These are phyloP conservation scores for Microcebus murinus DNA, from an alignment of 2,113 vertebrate genomes.

Conservation along the genomic window DNA sequence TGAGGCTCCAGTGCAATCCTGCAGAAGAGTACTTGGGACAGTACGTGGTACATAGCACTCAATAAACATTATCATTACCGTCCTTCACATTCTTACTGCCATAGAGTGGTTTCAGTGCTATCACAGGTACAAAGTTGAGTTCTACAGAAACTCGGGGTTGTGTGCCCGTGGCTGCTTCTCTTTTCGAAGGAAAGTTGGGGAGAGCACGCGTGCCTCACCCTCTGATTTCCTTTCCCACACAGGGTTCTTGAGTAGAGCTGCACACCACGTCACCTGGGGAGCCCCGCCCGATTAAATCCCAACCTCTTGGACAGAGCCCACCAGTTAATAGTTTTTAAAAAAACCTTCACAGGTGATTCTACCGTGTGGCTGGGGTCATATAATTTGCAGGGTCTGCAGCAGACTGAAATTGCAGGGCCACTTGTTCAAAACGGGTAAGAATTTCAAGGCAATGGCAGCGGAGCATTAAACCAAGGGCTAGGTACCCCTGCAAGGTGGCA, in stretches of 20 bases:
- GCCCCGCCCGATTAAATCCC: too few relatives aligned
- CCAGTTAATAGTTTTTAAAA: neutral
- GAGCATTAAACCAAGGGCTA: neutral
- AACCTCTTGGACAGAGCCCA: neutral
- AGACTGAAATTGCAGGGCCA: neutral
- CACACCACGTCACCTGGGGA: too few relatives aligned
- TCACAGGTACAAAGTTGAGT: fast-evolving
- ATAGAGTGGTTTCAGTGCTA: fast-evolving
- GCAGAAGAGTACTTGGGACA: neutral
- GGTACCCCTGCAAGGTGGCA: neutral
- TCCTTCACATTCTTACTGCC: fast-evolving
- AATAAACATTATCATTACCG: fast-evolving
- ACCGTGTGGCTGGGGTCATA: neutral
- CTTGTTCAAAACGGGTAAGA: neutral
- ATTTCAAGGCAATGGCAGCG: neutral
- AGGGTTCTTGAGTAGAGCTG: neutral
- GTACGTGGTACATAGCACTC: neutral
- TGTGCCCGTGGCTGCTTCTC: neutral
- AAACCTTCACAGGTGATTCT: neutral
- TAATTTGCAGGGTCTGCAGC: neutral
- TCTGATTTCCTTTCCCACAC: neutral
- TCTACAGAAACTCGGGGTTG: fast-evolving
- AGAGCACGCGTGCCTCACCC: fast-evolving
- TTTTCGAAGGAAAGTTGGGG: neutral
- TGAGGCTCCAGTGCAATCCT: neutral